Evolutionary conservation across 2,113 vertebrate species (phyloP), one percentile per base, ranked within the genome.

Genomic region (Arenaria interpres): DNA sequence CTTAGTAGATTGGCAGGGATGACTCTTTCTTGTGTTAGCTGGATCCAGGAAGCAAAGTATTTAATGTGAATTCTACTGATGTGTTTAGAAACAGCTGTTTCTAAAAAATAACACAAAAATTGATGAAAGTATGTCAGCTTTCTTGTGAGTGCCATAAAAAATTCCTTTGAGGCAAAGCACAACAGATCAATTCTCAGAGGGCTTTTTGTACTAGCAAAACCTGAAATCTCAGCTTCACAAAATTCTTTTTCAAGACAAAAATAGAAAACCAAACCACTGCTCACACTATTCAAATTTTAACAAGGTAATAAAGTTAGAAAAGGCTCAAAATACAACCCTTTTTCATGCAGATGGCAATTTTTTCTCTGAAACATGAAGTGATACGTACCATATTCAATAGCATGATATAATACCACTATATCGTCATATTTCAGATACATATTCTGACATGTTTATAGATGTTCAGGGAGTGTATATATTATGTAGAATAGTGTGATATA

Each of bases 11-110:
- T 94, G 79, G 71, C 78, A 95, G n/a, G 22, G 43, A 67, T 92
- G 66, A 69, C 19, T 90, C 9, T 39, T 81, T 82, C 84, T 81
- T 72, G 35, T 95, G 39, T 66, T 91, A 51, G 21, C 15, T 91
- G 43, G 48, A 64, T 90, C 50, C 59, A 74, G 71, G 76, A 95
- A 96, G 56, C 16, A 96, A 97, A 96, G 39, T 48, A 90, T 93
- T 97, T 97, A 90, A 82, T 88, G 73, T 87, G 62, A 39, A 93
- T 95, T 93, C 54, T n/a, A 74, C 68, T 93, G 89, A 76, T 63
- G 60, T 54, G 94, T 97, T 96, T 96, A 94, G 71, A 66, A 97
- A 95, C 87, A 95, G n/a, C 53, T 96, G 76, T 90, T 96, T 95
- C 69, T 93, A 66, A 82, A 96, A 96, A 94, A 90, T 71, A 90